Percentiles rank a stretch among this genome's conserved stretches.
These are phyloP conservation scores for Leptinotarsa peninsularis DNA, from an alignment of 2,888 invertebrate species.

Conservation along the genomic window DNA sequence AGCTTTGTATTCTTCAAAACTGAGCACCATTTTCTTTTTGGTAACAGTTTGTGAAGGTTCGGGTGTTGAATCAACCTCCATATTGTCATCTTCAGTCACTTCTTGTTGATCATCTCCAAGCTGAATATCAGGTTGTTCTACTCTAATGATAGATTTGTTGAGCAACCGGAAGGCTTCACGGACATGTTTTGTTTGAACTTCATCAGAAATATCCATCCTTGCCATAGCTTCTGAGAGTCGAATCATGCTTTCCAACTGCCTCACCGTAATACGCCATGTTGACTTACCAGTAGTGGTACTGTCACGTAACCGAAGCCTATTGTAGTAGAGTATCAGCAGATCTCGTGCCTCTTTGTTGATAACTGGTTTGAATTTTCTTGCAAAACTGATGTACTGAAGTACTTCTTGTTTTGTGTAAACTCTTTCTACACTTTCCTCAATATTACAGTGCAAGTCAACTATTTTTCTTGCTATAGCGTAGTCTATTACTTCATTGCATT, in stretches of 20 bases:
- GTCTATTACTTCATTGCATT: conserved; percentile 94
- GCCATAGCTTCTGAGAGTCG: conserved; percentile 97
- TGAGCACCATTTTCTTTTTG: conserved; percentile 83
- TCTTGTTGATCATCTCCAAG: conserved; percentile 82
- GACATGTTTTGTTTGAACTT: conserved; percentile 89
- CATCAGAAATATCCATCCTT: conserved; percentile 93
- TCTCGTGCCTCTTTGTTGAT: conserved; percentile 85
- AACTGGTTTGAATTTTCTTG: conserved; percentile 93
- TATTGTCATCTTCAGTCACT: conserved; percentile 63
- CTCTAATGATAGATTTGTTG: conserved; percentile 96
- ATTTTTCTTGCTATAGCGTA: conserved; percentile 97
- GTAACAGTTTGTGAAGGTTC: conserved; percentile 45
- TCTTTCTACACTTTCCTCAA: conserved; percentile 82
- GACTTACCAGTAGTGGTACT: conserved; percentile 72
- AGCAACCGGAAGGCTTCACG: conserved; percentile 88
- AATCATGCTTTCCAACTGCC: conserved; percentile 95
- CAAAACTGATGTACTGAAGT: conserved; percentile 95
- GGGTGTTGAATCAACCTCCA: conserved; percentile 60
- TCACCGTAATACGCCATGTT: conserved; percentile 96
- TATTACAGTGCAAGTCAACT: conserved; percentile 91
- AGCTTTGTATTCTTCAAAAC: conserved; percentile 94
- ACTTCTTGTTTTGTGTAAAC: conserved; percentile 91
- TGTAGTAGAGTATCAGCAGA: conserved; percentile 86
- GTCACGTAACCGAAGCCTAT: conserved; percentile 86
- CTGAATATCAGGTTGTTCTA: conserved; percentile 97